phyloP scores from a whole-genome alignment of 2,113 vertebrate species.

The Hippotragus niger region DNA sequence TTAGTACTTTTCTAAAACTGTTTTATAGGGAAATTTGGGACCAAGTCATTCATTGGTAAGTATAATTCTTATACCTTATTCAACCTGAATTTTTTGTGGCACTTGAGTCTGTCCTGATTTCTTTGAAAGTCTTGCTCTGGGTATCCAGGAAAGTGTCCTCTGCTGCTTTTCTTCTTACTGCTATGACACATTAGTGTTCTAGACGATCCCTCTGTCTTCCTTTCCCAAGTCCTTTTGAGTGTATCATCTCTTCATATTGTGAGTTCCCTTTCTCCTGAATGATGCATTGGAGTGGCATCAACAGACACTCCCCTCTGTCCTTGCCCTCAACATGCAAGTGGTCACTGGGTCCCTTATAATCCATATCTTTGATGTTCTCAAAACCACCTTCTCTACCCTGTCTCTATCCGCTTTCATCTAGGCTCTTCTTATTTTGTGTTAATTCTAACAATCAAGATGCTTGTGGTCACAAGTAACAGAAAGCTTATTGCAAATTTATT shows the following conservation, averaged over 20 bases:
- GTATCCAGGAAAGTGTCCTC: background rate
- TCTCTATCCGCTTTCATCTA: background rate
- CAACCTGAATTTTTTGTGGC: background rate
- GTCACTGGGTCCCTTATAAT: background rate
- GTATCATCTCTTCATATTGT: background rate
- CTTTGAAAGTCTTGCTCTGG: background rate
- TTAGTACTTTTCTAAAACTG: background rate
- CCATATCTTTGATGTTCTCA: background rate
- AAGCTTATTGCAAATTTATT: background rate
- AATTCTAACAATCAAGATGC: background rate
- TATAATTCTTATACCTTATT: background rate
- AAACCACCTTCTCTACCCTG: no score
- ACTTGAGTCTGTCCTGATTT: background rate
- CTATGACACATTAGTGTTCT: background rate
- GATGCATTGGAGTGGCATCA: background rate
- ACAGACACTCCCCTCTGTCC: background rate
- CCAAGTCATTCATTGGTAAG: background rate
- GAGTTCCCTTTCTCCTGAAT: background rate
- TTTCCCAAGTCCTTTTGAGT: background rate
- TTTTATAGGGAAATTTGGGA: background rate
- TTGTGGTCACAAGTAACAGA: background rate
- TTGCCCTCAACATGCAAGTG: background rate
- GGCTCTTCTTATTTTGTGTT: background rate
- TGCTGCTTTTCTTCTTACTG: background rate
- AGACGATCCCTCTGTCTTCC: background rate